A percentile compares a stretch with the other conserved stretches of the same genome.
These are phyloP conservation scores for Saccopteryx bilineata DNA, from an alignment of 2,113 vertebrate genomes.

Conservation along the genomic window DNA sequence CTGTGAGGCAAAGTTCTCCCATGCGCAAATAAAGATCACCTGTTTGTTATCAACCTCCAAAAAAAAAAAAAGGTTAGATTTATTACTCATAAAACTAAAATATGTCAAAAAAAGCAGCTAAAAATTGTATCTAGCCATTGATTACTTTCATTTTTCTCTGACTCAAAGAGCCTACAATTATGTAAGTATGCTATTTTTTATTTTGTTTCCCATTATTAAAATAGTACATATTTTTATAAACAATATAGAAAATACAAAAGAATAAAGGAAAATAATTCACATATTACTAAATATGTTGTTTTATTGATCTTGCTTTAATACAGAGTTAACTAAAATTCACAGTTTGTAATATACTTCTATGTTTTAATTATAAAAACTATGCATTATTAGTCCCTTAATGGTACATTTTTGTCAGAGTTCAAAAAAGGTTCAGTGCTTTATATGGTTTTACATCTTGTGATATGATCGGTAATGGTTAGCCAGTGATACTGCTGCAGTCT, in stretches of 20 bases:
- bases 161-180: background rate
- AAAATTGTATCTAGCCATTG: background rate
- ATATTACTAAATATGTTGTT: background rate
- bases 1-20: background rate
- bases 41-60: background rate
- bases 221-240: background rate
- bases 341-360: background rate
- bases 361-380: slow-evolving; percentile 56
- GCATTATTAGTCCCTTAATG: background rate
- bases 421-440: slow-evolving; percentile 81
- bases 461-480: slow-evolving; percentile 70
- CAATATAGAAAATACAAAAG: slow-evolving; percentile 50
- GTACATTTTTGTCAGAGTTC: slow-evolving; percentile 77
- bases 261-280: background rate
- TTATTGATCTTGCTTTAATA: slow-evolving; percentile 1
- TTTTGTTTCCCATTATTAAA: slow-evolving; percentile 45
- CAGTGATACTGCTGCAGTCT: slow-evolving; percentile 63
- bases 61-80: background rate
- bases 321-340: slow-evolving; percentile 28
- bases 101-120: background rate
- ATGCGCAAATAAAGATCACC: background rate
- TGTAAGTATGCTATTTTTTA: background rate
- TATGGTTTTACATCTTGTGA: slow-evolving; percentile 58
- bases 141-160: slow-evolving; percentile 9
- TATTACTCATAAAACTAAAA: slow-evolving; percentile 44